phyloP scores from a whole-genome alignment of 2,113 vertebrate species.

The Neomonachus schauinslandi region DNA sequence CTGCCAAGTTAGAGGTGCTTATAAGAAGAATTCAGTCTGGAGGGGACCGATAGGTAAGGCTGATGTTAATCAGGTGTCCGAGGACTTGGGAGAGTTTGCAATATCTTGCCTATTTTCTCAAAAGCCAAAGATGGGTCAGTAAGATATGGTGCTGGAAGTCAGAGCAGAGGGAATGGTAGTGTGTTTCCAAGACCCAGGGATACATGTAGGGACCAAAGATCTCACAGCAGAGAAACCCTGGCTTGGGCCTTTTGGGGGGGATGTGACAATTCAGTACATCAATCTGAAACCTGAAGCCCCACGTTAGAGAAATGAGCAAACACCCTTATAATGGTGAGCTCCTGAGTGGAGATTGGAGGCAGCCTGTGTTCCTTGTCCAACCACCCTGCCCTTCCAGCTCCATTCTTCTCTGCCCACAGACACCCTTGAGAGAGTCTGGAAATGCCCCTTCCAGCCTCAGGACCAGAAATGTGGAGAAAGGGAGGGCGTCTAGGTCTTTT shows the following conservation, averaged over 20 bases:
- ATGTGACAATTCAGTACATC: not conserved
- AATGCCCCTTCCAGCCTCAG: not conserved
- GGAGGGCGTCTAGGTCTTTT: not conserved
- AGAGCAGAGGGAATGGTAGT: not conserved
- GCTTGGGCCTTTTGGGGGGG: rapidly evolving
- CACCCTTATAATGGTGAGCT: rapidly evolving
- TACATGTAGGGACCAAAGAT: not conserved
- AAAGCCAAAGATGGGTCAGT: not conserved
- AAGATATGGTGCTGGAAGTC: not conserved
- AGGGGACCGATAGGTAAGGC: not conserved
- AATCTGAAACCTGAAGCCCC: not conserved
- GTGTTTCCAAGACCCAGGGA: not conserved
- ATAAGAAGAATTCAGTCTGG: not conserved
- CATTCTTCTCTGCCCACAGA: not conserved
- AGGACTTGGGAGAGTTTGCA: not conserved
- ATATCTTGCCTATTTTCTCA: not conserved
- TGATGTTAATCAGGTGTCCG: not conserved
- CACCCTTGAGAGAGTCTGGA: not conserved
- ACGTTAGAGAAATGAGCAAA: not conserved
- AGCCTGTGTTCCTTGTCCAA: not conserved
- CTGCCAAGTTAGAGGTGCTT: not conserved
- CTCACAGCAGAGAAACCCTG: not conserved
- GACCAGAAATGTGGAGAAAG: not conserved
- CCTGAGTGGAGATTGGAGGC: not conserved
- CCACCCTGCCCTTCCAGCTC: too few species aligned